Base-by-base conservation (phyloP, 2,113 vertebrate species). In the Podiceps cristatus region DNA sequence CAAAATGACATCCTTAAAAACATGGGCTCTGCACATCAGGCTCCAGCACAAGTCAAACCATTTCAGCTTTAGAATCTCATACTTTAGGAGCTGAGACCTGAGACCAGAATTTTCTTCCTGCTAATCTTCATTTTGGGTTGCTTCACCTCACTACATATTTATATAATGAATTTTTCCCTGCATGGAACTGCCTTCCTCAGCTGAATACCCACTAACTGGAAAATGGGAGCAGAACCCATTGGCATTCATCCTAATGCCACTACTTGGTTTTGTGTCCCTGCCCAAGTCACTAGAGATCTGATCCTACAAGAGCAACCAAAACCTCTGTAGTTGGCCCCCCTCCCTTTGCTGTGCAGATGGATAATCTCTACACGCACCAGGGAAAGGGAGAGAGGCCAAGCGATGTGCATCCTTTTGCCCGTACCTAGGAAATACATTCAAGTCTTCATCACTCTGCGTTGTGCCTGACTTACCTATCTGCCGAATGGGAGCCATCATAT, bases 281-380 rank as follows among this genome's bases (percentile, higher is more conserved):
- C 62, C 37, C 80, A 85, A 88, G 35, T 14, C 73, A 49, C 40
- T 10, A 18, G 72, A 91, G 73, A 74, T n/a, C 58, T 60, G 73
- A 79, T 72, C 49, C 23, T 53, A 3, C 3, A 37, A 50, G 28
- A 91, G 63, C 56, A 52, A 74, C 49, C 18, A 28, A 74, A 89
- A 42, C 7, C 37, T 44, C 64, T 60, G 15, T 2, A 37, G 28
- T 0, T 31, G 37, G 4, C 17, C 37, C 15, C 28, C 2, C n/a
- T 49, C 8, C 35, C 37, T n/a, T 29, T 40, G 66, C 71, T 56
- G 33, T 64, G 71, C 35, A 49, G 52, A 4, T 22, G 53, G 74
- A 53, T 58, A 74, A 73, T n/a, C 24, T 64, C 66, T 47, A 2
- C 5, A 27, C 7, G n/a, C 35, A 86, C 20, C 53, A 73, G 45